Evolutionary conservation across 1,140 invertebrate species (phyloP), one percentile per base, ranked within the genome.

Genomic region (Proctacanthus coquilletti): DNA sequence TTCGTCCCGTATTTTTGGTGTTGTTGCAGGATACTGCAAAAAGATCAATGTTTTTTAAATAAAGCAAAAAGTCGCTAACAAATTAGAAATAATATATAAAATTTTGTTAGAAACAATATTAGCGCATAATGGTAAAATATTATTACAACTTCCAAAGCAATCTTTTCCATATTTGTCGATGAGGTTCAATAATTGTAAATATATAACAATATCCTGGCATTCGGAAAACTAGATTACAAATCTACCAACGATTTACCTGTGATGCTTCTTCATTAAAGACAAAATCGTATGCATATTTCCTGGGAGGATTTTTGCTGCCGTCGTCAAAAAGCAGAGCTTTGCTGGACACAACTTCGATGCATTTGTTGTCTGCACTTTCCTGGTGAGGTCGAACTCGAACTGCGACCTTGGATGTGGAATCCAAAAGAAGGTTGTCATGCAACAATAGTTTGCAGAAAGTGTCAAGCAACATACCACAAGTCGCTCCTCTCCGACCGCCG

Each of bases 261-360:
- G 75, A 74, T 4, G 78, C 74, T 41, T 77, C 69, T 54, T 86
- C 80, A 2, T 70, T 73, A 53, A 94, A 91, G 21, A 84, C 83
- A 36, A 77, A 66, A 54, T 96, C 89, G 57, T 88, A 95, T 1
- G 77, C 71, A 63, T 87, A 94, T 51, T 87, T 80, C 42, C 81
- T 76, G 34, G 80, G 75, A 3, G 60, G 55, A 34, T 51, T 58
- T 39, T 56, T 56, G 34, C 53, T 51, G 52, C 50, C 71, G 44
- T 71, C 63, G 29, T 60, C 57, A 30, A 53, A 60, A 0, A 56
- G 43, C 5, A 60, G 43, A 3, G 57, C 54, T 18, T 49, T 49
- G 4, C 45, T 40, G 4, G 57, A 58, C n/a, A 60, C 44, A 8
- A 60, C 53, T 40, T 60, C 56, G n/a, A 60, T 53, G 43, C 57